Evolutionary conservation across 2,888 invertebrate species (phyloP).

Genomic region (Mimumesa dahlbomi): DNA sequence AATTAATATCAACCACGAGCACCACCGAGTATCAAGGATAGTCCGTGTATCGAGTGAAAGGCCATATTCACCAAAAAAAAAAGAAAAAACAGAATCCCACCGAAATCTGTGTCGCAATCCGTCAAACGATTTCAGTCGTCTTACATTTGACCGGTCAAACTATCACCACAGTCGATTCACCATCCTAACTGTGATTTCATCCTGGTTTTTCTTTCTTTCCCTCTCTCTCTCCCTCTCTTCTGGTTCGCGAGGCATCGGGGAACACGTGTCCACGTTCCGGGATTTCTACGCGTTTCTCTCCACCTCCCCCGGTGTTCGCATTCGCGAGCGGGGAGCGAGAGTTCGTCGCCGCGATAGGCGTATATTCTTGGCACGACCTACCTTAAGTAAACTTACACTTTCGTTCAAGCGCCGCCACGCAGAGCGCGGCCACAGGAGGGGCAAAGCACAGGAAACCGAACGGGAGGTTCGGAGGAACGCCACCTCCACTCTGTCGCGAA

Average conservation of each 20-base stretch:
- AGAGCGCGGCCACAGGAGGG: slow-evolving; percentile 35
- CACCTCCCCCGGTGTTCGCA: neutral
- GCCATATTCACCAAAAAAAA: no score
- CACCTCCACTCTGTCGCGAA: slow-evolving; percentile 37
- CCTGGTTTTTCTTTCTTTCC: no score
- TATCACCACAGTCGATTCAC: no score
- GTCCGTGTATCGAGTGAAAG: no score
- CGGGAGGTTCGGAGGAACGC: slow-evolving; percentile 29
- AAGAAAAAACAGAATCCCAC: no score
- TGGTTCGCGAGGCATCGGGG: neutral
- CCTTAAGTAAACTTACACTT: slow-evolving; percentile 65
- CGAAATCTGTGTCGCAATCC: no score
- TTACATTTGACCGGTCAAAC: no score
- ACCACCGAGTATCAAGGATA: no score
- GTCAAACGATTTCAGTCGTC: no score
- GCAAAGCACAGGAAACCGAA: slow-evolving; percentile 35
- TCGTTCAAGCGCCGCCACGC: slow-evolving; percentile 55
- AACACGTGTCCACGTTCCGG: neutral
- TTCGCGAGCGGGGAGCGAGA: slow-evolving; percentile 16
- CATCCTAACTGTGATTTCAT: no score
- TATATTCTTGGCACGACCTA: slow-evolving; percentile 59
- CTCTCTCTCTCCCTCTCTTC: no score
- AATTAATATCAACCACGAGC: no score
- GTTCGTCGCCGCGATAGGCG: slow-evolving; percentile 42
- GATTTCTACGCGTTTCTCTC: neutral